These are phyloP conservation scores for Malurus cyaneus DNA, from an alignment of 2,113 vertebrate genomes.

Conservation along the genomic window DNA sequence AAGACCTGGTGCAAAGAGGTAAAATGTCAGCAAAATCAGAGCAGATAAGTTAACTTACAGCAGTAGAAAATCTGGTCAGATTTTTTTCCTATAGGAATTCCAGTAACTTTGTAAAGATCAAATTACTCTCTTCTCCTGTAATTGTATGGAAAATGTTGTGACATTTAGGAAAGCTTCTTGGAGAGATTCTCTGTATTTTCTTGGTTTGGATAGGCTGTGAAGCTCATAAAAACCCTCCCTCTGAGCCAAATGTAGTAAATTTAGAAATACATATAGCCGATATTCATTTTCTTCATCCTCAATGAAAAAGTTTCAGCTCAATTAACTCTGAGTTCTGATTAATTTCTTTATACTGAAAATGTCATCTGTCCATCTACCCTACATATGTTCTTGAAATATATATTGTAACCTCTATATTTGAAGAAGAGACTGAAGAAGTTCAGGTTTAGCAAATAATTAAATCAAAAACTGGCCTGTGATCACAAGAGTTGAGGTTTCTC, in stretches of 20 bases:
- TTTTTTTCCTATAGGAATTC: neutral
- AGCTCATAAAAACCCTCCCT: neutral
- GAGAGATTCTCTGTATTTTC: constrained; percentile 11
- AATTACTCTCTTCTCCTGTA: neutral
- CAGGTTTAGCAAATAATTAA: neutral
- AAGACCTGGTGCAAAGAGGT: neutral
- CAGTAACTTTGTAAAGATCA: constrained; percentile 3
- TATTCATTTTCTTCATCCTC: neutral
- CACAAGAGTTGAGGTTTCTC: neutral
- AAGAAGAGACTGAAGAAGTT: neutral
- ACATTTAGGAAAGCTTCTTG: neutral
- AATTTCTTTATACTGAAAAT: neutral
- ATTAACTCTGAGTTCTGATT: neutral
- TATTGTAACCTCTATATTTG: neutral
- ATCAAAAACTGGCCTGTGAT: neutral
- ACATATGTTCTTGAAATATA: neutral
- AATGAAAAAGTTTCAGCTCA: neutral
- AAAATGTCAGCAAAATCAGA: neutral
- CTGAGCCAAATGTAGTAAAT: constrained; percentile 1
- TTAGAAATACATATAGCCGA: neutral
- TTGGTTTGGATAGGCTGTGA: neutral
- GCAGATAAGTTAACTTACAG: neutral
- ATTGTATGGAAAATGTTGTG: neutral
- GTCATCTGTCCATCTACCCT: neutral
- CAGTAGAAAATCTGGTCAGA: neutral